Base-by-base conservation (phyloP, 2,113 vertebrate species). In the Petroica traversi region DNA sequence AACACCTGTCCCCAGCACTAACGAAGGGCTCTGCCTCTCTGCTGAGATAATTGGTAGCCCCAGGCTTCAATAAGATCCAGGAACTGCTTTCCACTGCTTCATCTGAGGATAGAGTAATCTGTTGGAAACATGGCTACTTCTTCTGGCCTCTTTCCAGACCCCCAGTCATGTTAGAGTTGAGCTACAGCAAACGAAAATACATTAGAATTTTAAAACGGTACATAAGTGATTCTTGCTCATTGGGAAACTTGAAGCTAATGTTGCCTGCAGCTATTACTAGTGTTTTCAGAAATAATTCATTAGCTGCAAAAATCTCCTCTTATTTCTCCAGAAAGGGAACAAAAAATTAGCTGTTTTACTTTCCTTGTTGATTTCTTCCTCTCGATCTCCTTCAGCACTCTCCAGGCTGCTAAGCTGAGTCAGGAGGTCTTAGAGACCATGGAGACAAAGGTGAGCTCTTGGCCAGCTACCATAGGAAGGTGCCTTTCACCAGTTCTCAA, bases 281-380 rank as follows among this genome's bases (percentile, higher is more conserved):
- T 88, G 89, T 80, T 95, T 96, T 95, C 85, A 96, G 89, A 96
- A 97, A 94, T 94, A 95, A 96, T 95, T 94, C 33, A 96, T 94
- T 94, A 96, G 64, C 63, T 93, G 85, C 59, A 95, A 93, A 96
- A 85, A 88, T 52, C 51, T 92, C 83, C 75, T 58, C 80, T 46
- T 33, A 12, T 63, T 36, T 94, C 81, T 89, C 54, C 41, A 59
- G 63, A 92, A 63, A 80, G 19, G 49, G 85, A 78, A 95, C 20
- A 77, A 93, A 86, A 92, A 89, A 59, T 48, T 6, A 80, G 43
- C 51, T 94, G 19, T 15, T 88, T 80, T 41, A 51, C 43, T 85
- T 89, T 57, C 59, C 33, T 17, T 28, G 26, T 69, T 77, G 72
- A 74, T 74, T 67, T 34, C 31, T 91, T 76, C 67, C 41, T 82